phyloP scores from a whole-genome alignment of 2,888 invertebrate genomes.

The Cephus pulcher region DNA sequence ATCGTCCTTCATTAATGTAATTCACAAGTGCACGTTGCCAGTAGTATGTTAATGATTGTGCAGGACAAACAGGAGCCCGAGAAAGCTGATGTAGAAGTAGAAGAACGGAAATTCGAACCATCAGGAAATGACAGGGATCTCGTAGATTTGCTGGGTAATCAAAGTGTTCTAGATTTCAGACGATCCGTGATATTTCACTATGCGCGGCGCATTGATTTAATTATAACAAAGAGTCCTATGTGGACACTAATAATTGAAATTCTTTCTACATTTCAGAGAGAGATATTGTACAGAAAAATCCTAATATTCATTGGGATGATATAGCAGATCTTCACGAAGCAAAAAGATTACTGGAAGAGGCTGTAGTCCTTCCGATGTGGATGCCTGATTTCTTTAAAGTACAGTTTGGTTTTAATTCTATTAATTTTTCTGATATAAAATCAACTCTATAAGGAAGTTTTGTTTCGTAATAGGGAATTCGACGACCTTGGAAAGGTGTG shows the following conservation, averaged over 20 bases:
- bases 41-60: constrained; percentile 19
- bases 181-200: constrained; percentile 86
- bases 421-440: not conserved
- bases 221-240: not conserved
- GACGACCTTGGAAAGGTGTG: constrained; percentile 96
- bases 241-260: not conserved
- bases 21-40: not conserved
- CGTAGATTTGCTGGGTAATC: constrained; percentile 86
- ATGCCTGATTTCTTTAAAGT: constrained; percentile 99
- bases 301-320: constrained; percentile 95
- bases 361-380: constrained; percentile 96
- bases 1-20: not conserved
- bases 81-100: constrained; percentile 73
- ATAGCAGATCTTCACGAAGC: constrained; percentile 92
- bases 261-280: constrained; percentile 71
- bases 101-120: constrained; percentile 88
- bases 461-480: constrained; percentile 76
- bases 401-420: constrained; percentile 28
- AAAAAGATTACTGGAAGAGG: constrained; percentile 92
- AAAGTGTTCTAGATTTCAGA: constrained; percentile 96
- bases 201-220: not conserved
- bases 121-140: constrained; percentile 88
- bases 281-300: constrained; percentile 97
- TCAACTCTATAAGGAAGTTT: not conserved
- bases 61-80: constrained; percentile 76